phyloP scores from a whole-genome alignment of 64 coral and sea anemone species.

The Pocillopora verrucosa region DNA sequence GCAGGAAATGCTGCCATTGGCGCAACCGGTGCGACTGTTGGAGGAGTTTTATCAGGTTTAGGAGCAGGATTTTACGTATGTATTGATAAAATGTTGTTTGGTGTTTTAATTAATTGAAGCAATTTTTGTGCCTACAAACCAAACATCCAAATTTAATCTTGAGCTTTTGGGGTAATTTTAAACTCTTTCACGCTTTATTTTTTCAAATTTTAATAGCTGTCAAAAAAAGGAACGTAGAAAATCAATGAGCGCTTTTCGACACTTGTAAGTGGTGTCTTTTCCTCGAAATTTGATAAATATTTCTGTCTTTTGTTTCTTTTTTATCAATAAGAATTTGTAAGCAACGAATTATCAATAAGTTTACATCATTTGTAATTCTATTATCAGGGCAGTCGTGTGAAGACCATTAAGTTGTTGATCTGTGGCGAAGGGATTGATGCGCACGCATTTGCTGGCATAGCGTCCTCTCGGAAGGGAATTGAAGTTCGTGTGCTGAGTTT shows the following conservation, averaged over 20 bases:
- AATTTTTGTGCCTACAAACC: not conserved
- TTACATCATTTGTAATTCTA: not conserved
- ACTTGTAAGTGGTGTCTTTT: no score
- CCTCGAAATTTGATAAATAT: no score
- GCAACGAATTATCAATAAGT: not conserved
- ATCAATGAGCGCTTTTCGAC: no score
- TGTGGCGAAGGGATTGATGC: constrained; percentile 64
- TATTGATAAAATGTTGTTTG: not conserved
- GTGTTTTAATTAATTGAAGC: not conserved
- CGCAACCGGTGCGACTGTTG: not conserved
- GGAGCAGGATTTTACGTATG: not conserved
- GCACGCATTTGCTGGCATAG: constrained; percentile 61
- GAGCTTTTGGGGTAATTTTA: no score
- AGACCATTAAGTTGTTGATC: constrained; percentile 48
- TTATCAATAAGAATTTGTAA: not conserved
- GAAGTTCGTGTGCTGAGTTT: constrained; percentile 60
- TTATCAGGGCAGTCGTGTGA: not conserved
- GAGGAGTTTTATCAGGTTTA: not conserved
- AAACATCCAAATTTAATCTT: no score
- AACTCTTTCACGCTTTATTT: no score
- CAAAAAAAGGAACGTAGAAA: no score
- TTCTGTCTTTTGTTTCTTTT: no score
- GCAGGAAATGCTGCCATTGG: not conserved
- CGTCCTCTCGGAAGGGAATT: constrained; percentile 40
- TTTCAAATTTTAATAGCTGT: no score